These are phyloP conservation scores for Lasiurus cinereus DNA, from an alignment of 2,113 vertebrate species.

Conservation along the genomic window DNA sequence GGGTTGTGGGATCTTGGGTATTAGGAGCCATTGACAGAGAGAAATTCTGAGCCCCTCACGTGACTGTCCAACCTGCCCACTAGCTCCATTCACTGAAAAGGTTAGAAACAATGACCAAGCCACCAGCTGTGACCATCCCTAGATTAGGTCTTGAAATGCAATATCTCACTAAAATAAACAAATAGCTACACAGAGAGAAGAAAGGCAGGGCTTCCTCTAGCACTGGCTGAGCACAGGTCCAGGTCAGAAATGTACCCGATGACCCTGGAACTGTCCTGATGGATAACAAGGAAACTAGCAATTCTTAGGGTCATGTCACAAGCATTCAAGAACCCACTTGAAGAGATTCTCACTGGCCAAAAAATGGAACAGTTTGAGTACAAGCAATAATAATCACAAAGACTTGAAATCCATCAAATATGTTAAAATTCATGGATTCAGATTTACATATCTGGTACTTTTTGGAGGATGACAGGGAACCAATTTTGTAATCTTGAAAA, in stretches of 20 bases:
- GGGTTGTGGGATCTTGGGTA: background rate
- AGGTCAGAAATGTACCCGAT: background rate
- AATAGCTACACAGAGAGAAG: background rate
- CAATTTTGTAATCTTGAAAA: background rate
- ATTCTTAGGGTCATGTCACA: background rate
- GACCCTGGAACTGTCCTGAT: background rate
- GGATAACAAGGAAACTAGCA: background rate
- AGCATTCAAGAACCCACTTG: background rate
- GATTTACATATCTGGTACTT: background rate
- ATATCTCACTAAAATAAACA: background rate
- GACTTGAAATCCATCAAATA: conserved; percentile 16
- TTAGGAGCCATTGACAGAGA: background rate
- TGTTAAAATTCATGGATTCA: background rate
- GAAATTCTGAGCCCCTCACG: background rate
- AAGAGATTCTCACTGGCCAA: background rate
- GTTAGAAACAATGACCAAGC: background rate
- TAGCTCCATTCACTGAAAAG: background rate
- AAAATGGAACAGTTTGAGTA: background rate
- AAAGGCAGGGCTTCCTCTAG: background rate
- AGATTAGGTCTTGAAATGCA: background rate
- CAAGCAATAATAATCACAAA: background rate
- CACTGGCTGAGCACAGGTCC: background rate
- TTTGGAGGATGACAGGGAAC: background rate
- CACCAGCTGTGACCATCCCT: background rate
- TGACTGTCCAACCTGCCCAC: background rate